phyloP scores from a whole-genome alignment of 2,113 vertebrate genomes.

The Amblyornis subalaris region DNA sequence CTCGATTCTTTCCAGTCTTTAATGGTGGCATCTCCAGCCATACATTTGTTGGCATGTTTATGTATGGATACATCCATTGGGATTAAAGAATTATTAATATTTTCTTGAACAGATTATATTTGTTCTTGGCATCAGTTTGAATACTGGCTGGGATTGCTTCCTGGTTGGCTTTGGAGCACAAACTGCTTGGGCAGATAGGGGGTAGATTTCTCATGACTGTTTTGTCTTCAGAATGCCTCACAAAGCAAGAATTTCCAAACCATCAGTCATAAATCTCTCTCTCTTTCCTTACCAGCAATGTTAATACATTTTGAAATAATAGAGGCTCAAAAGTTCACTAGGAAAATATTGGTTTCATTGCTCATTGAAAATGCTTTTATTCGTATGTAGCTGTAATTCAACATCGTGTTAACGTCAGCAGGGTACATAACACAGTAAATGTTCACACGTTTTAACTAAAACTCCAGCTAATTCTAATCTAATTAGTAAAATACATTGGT shows the following conservation, averaged over 20 bases:
- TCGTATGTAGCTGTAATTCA: not conserved
- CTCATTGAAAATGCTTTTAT: conserved; percentile 5
- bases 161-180: not conserved
- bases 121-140: not conserved
- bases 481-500: not conserved
- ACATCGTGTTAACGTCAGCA: not conserved
- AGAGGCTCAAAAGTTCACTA: conserved; percentile 18
- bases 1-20: not conserved
- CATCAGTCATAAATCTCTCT: not conserved
- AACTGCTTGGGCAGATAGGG: not conserved
- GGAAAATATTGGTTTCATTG: conserved; percentile 2
- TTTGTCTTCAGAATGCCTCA: conserved; percentile 11
- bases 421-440: not conserved
- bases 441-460: not conserved
- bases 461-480: not conserved
- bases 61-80: not conserved
- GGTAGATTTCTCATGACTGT: not conserved
- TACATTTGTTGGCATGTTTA: not conserved
- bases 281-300: not conserved
- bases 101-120: not conserved
- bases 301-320: conserved; percentile 9
- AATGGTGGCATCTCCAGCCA: not conserved
- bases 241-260: not conserved
- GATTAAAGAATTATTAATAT: not conserved
- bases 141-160: not conserved